Evolutionary conservation across 2,797 vertebrate species (phyloP), one percentile per base, ranked within the genome.

Genomic region (Darevskia mixta): DNA sequence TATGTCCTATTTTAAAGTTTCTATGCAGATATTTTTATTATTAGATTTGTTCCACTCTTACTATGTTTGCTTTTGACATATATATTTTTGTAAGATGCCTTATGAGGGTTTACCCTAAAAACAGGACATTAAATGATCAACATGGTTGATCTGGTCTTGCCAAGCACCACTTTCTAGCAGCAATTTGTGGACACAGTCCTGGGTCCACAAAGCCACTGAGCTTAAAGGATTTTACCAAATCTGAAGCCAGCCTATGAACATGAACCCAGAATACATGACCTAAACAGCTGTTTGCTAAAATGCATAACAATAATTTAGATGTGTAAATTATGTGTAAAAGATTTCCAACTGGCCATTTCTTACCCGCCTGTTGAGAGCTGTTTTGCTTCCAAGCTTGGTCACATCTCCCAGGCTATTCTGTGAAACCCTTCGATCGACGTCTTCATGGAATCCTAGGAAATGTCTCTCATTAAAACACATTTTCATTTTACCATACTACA

Each of bases 381-480:
- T 98, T 96, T 98, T 99, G 96, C 98, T 99, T 89, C 99, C 99
- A 58, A 98, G 96, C 94, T 98, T 99, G n/a, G 98, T 97, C 86
- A 98, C 92, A 76, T 99, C 99, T 83, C 98, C 98, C 75, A 99
- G 96, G 92, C 98, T 99, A 96, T 98, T 98, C 86, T 99, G 99
- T 79, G 99, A 99, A 85, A 99, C 96, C 92, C 99, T 98, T 90
- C 98, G 96, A 96, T 99, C 98, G 87, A 97, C 73, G 27, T 99
- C 99, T 91, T 99, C 99, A 83, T 98, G 98, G 90, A 98, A 96
- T 61, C 98, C 98, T 98, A 69, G 58, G 94, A 79, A 49, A 49
- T 77, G 18, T 18, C 69, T 45, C 29, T 4, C 5, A 27, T 82
- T 87, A 80, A 86, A 84, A 76, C 8, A 17, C 58, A 78, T 81